Percentiles rank a stretch among this genome's conserved stretches.
Conservation (phyloP, 1,140 invertebrate genomes). For the Tetramorium simillimum region DNA sequence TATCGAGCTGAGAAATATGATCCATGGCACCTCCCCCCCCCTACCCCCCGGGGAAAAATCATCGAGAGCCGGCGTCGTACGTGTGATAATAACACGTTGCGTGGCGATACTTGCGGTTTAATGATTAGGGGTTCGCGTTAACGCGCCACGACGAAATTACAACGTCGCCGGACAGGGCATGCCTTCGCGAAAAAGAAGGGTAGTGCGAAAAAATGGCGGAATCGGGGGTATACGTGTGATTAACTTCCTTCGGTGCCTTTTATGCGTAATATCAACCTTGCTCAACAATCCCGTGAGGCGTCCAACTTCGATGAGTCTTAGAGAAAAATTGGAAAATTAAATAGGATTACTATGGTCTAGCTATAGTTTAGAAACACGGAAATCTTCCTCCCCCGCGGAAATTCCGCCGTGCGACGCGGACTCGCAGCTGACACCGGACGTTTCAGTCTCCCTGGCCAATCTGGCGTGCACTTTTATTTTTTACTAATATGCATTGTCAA, state of each 20-base stretch:
- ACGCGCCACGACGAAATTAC: slow-evolving; percentile 43
- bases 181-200: slow-evolving; percentile 32
- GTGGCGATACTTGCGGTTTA: slow-evolving; percentile 45
- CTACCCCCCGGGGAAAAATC: background rate
- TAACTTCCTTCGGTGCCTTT: background rate
- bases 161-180: slow-evolving; percentile 12
- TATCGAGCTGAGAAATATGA: slow-evolving; percentile 53
- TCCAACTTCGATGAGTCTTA: background rate
- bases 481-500: background rate
- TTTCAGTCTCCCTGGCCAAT: background rate
- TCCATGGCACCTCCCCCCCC: background rate
- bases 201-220: slow-evolving; percentile 25
- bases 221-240: slow-evolving; percentile 32
- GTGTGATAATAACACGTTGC: slow-evolving; percentile 57
- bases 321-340: slow-evolving; percentile 48
- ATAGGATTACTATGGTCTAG: slow-evolving; percentile 11
- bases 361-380: slow-evolving; percentile 3
- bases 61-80: slow-evolving; percentile 25
- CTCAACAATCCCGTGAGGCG: background rate
- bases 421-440: slow-evolving; percentile 29
- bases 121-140: slow-evolving; percentile 56
- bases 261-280: slow-evolving; percentile 29
- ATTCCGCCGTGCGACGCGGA: background rate
- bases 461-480: background rate
- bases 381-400: background rate